A percentile compares a stretch with the other conserved stretches of the same genome.
Conservation (phyloP, 2,888 invertebrate species). For the Standfussiana lucernea region DNA sequence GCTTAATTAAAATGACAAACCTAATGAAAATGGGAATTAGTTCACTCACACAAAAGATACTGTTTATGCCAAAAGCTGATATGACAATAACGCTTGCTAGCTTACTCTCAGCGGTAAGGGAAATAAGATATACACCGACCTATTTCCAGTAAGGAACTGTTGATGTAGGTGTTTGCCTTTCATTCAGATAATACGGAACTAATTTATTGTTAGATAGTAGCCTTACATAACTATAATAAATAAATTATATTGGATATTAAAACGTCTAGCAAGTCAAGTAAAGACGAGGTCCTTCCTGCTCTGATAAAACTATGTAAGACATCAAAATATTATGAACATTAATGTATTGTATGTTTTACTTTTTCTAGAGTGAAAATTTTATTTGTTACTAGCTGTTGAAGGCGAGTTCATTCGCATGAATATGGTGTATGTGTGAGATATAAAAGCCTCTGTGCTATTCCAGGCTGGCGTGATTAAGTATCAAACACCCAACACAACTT, state of each 20-base stretch:
- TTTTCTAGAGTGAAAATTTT: neutral
- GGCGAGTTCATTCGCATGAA: too few relatives aligned
- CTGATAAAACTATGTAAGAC: slow-evolving; percentile 45
- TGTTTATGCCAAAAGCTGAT: neutral
- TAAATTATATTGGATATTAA: slow-evolving; percentile 46
- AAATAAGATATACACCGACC: slow-evolving; percentile 45
- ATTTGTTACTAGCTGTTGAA: neutral
- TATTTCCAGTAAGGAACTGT: slow-evolving; percentile 28
- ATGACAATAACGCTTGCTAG: neutral
- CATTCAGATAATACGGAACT: slow-evolving; percentile 25
- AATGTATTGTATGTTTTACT: neutral
- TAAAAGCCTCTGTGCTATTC: too few relatives aligned
- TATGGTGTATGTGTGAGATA: too few relatives aligned
- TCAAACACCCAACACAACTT: too few relatives aligned
- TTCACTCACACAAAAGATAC: neutral
- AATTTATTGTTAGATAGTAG: slow-evolving; percentile 51
- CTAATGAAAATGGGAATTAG: neutral
- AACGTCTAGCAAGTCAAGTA: slow-evolving; percentile 48
- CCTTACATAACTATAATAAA: slow-evolving; percentile 29
- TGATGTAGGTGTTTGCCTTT: slow-evolving; percentile 15
- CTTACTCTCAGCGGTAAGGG: neutral
- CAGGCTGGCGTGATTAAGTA: too few relatives aligned
- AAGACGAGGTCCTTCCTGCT: slow-evolving; percentile 48
- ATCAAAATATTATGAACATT: slow-evolving; percentile 11
- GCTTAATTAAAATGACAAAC: too few relatives aligned